Percentiles rank a stretch among this genome's conserved stretches.
Conservation (phyloP, 2,113 vertebrate genomes). For the Electrona antarctica region DNA sequence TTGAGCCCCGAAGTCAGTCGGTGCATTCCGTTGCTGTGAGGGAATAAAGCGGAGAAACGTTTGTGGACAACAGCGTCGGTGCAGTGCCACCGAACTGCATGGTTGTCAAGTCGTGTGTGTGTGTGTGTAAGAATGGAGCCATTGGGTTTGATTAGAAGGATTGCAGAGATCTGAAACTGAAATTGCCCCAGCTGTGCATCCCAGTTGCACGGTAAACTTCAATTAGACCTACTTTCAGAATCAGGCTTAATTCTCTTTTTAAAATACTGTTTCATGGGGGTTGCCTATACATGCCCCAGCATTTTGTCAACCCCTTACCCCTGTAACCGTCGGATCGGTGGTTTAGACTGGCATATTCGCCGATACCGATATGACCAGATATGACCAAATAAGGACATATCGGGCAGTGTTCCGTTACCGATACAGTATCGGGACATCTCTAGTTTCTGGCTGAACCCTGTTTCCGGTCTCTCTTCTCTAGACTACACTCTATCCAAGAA, state of each 20-base stretch:
- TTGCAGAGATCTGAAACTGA: slow-evolving; percentile 18
- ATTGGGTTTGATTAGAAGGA: slow-evolving; percentile 30
- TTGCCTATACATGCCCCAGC: background rate
- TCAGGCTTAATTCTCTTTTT: background rate
- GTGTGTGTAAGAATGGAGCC: no score
- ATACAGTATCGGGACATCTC: no score
- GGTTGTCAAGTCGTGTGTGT: no score
- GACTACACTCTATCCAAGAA: background rate
- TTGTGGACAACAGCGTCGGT: background rate
- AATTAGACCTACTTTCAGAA: background rate
- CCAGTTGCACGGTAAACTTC: background rate
- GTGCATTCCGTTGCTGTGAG: background rate
- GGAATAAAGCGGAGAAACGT: background rate
- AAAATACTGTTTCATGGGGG: background rate
- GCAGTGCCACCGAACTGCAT: no score
- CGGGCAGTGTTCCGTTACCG: background rate
- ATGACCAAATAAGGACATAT: no score
- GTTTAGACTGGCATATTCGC: no score
- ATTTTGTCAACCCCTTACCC: no score
- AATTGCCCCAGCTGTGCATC: background rate
- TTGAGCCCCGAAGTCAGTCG: slow-evolving; percentile 9
- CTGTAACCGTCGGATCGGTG: no score
- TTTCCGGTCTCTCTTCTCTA: slow-evolving; percentile 15
- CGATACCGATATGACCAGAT: no score
- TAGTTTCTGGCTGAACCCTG: no score